A percentile compares a stretch with the other conserved stretches of the same genome.
These are phyloP conservation scores for Cranoglanis bouderius DNA, from an alignment of 2,113 vertebrate genomes.

Conservation along the genomic window DNA sequence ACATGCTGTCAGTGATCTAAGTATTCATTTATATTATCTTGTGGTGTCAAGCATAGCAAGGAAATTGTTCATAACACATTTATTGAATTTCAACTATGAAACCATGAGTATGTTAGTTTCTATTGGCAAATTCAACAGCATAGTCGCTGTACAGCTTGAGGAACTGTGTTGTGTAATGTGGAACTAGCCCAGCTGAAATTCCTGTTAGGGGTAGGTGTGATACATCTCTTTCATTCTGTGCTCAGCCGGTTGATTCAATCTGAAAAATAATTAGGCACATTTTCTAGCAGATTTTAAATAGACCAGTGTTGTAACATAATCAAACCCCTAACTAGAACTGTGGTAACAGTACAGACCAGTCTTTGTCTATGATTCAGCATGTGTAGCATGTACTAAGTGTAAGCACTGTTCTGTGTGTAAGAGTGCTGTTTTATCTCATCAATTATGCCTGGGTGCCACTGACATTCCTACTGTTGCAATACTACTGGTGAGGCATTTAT, in stretches of 20 bases:
- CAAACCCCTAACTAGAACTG: background rate
- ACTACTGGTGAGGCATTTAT: background rate
- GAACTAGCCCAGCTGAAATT: background rate
- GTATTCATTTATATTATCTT: no score
- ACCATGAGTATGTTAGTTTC: background rate
- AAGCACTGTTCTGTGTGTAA: background rate
- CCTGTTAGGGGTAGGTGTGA: background rate
- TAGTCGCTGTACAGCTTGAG: background rate
- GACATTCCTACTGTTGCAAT: background rate
- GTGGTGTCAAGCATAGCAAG: background rate
- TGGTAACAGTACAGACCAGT: background rate
- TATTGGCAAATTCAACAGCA: background rate
- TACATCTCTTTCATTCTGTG: background rate
- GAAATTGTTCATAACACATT: background rate
- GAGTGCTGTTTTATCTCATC: background rate
- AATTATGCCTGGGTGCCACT: background rate
- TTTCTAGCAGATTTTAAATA: background rate
- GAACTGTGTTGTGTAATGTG: background rate
- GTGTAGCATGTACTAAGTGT: no score
- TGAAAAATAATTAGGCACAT: background rate
- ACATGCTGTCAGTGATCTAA: background rate
- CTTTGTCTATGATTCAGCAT: background rate
- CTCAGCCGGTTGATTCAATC: background rate
- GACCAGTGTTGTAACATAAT: background rate
- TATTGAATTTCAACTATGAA: background rate